These are phyloP conservation scores for Eumacrocentrus americanus DNA, from an alignment of 2,888 invertebrate species.

Conservation along the genomic window DNA sequence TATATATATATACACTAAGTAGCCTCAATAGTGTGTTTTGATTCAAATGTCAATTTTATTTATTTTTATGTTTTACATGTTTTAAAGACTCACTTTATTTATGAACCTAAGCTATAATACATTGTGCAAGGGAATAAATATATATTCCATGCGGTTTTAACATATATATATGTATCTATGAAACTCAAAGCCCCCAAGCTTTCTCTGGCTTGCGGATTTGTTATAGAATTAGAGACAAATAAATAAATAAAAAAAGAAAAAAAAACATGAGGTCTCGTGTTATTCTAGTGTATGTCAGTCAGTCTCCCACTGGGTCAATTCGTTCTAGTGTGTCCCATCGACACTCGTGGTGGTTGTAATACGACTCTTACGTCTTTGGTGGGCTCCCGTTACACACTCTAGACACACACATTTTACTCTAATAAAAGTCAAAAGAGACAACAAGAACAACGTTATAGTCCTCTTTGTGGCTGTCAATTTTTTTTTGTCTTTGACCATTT, in stretches of 20 bases:
- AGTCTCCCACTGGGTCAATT: slow-evolving; percentile 16
- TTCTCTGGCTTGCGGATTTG: not conserved
- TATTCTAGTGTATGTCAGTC: not conserved
- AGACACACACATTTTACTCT: not conserved
- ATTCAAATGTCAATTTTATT: not conserved
- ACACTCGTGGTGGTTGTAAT: slow-evolving; percentile 25
- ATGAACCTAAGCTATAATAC: not conserved
- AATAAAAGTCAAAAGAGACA: not conserved
- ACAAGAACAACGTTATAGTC: slow-evolving; percentile 3
- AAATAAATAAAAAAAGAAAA: not conserved
- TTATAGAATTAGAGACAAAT: not conserved
- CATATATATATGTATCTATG: not conserved
- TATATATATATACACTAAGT: not conserved
- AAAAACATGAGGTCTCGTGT: slow-evolving; percentile 8
- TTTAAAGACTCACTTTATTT: not conserved
- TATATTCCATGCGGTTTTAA: not conserved
- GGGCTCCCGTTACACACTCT: slow-evolving; percentile 20
- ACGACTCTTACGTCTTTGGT: slow-evolving; percentile 15
- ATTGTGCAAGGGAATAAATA: no score
- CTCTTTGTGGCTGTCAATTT: slow-evolving; percentile 18
- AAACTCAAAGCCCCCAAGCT: not conserved
- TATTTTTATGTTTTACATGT: not conserved
- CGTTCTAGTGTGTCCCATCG: slow-evolving; percentile 23
- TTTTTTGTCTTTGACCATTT: slow-evolving; percentile 10
- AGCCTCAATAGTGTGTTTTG: not conserved